phyloP scores from a whole-genome alignment of 2,113 vertebrate genomes.

The Cavia aperea region DNA sequence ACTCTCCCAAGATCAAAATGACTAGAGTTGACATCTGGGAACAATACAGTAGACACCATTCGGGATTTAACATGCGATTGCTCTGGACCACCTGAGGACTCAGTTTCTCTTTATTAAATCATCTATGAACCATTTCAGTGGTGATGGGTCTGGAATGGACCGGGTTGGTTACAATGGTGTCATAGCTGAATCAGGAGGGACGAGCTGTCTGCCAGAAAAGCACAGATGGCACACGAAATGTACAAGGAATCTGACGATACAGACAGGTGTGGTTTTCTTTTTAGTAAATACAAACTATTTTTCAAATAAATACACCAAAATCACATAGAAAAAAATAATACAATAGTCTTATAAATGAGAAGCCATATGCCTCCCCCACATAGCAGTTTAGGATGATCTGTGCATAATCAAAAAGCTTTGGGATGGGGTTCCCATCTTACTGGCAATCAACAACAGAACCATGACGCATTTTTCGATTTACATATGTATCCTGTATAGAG shows the following conservation, averaged over 20 bases:
- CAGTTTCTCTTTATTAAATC: conserved; percentile 59
- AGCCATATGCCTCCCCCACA: not conserved
- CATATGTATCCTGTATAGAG: not conserved
- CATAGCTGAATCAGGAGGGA: conserved; percentile 46
- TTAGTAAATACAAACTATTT: conserved; percentile 55
- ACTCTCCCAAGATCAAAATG: not conserved
- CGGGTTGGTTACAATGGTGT: conserved; percentile 56
- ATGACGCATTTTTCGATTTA: conserved; percentile 22
- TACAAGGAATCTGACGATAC: conserved; percentile 65
- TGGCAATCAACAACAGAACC: conserved; percentile 29
- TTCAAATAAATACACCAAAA: conserved; percentile 72
- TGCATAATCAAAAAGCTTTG: conserved; percentile 24
- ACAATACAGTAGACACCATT: not conserved
- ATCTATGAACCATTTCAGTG: rapidly evolving
- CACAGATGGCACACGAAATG: conserved; percentile 19
- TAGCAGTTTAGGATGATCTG: conserved; percentile 34
- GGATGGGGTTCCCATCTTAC: not conserved
- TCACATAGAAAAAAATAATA: conserved; percentile 59
- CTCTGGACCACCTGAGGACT: conserved; percentile 31
- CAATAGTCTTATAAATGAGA: conserved; percentile 46
- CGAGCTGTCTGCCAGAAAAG: conserved; percentile 51
- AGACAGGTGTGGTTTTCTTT: conserved; percentile 43
- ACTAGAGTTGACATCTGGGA: not conserved
- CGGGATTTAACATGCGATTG: not conserved
- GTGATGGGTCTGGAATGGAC: conserved; percentile 59